phyloP scores from a whole-genome alignment of 2,888 invertebrate species.

The Scelioninae gen. 1 region DNA sequence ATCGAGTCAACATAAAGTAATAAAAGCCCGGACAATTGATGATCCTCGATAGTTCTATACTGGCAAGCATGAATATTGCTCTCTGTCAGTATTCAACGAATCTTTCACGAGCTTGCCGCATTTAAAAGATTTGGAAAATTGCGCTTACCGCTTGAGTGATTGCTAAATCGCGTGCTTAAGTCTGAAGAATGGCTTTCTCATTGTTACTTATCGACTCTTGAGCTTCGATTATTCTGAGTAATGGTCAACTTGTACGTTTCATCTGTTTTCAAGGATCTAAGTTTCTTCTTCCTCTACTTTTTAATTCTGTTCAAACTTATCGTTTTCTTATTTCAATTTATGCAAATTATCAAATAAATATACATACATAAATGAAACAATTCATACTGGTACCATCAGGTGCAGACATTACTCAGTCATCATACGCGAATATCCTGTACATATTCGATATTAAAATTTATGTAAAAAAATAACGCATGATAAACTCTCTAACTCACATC shows the following conservation, averaged over 20 bases:
- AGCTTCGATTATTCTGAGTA: constrained; percentile 69
- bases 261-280: constrained; percentile 58
- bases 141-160: constrained; percentile 81
- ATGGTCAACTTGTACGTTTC: constrained; percentile 76
- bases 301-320: constrained; percentile 30
- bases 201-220: constrained; percentile 68
- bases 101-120: constrained; percentile 75
- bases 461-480: constrained; percentile 22
- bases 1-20: constrained; percentile 4
- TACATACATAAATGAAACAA: neutral
- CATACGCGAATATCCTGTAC: neutral
- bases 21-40: constrained; percentile 17
- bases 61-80: constrained; percentile 67
- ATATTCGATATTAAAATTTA: too few relatives aligned
- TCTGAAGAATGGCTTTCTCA: constrained; percentile 80
- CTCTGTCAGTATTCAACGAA: constrained; percentile 69
- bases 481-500: constrained; percentile 30
- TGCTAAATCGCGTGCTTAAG: constrained; percentile 79
- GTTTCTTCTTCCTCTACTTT: constrained; percentile 51
- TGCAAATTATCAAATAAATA: constrained; percentile 10
- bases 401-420: constrained; percentile 50
- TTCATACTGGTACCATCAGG: too few relatives aligned
- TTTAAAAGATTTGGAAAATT: constrained; percentile 71
- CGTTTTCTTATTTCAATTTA: constrained; percentile 23
- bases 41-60: constrained; percentile 67